A percentile compares a stretch with the other conserved stretches of the same genome.
These are phyloP conservation scores for Philhelius pedissequus DNA, from an alignment of 2,888 invertebrate species.

Conservation along the genomic window DNA sequence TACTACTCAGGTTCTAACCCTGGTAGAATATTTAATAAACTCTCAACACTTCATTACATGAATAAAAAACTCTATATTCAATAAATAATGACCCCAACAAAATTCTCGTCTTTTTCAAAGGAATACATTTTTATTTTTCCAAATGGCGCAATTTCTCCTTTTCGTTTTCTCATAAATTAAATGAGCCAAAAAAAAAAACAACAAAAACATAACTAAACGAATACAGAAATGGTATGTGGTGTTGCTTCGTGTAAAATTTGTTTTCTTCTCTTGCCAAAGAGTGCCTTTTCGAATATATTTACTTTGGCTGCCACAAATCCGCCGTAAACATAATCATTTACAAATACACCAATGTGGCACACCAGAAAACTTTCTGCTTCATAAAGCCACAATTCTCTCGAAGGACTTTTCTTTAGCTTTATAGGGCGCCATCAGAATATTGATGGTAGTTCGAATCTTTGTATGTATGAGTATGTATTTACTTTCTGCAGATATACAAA, in stretches of 20 bases:
- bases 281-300: constrained; percentile 31
- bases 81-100: constrained; percentile 17
- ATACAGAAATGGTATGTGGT: constrained; percentile 38
- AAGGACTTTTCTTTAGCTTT: constrained; percentile 13
- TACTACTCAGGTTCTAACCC: too few species aligned
- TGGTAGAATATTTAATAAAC: not conserved
- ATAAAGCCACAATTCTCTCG: constrained; percentile 22
- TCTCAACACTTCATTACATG: not conserved
- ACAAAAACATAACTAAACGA: constrained; percentile 33
- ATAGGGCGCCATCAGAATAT: constrained; percentile 10
- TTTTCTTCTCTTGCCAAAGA: not conserved
- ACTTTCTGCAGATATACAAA: not conserved
- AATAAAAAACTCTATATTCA: not conserved
- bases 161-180: constrained; percentile 47
- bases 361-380: constrained; percentile 27
- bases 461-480: too few species aligned
- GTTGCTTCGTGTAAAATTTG: constrained; percentile 11
- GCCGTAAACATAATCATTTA: constrained; percentile 51
- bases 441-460: too few species aligned
- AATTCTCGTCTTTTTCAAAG: not conserved
- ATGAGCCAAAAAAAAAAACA: constrained; percentile 16
- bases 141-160: constrained; percentile 26
- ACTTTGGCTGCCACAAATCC: constrained; percentile 42
- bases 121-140: not conserved
- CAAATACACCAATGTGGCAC: constrained; percentile 43